phyloP scores from a whole-genome alignment of 2,113 vertebrate genomes.

The Romanogobio albipinnatus region DNA sequence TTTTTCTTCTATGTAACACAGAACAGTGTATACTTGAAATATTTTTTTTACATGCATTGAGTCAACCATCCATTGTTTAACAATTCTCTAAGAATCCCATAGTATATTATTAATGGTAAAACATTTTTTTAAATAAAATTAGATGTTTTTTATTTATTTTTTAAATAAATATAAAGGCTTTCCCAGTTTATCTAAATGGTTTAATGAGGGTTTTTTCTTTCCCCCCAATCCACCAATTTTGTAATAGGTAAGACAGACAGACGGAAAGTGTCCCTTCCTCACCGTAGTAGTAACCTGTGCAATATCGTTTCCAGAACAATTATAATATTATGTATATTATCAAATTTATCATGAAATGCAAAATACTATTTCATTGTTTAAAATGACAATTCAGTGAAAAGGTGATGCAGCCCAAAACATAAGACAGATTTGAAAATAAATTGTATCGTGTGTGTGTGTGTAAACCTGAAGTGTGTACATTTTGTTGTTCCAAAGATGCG shows the following conservation, averaged over 20 bases:
- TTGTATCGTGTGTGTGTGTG: not conserved
- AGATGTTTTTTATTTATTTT: not conserved
- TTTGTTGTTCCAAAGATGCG: slow-evolving; percentile 51
- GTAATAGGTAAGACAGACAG: slow-evolving; percentile 10
- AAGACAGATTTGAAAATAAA: not conserved
- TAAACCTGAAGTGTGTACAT: slow-evolving; percentile 32
- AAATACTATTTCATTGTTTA: not conserved
- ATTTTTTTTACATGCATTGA: not conserved
- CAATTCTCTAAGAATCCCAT: not conserved
- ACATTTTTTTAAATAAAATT: not conserved
- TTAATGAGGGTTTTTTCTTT: not conserved
- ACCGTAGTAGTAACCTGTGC: not conserved
- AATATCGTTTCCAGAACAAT: slow-evolving; percentile 15
- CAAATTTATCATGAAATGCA: no score
- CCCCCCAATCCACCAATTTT: not conserved
- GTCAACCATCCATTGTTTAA: not conserved
- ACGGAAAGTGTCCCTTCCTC: not conserved
- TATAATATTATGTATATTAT: not conserved
- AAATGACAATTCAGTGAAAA: not conserved
- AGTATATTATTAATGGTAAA: slow-evolving; percentile 21
- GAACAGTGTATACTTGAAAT: slow-evolving; percentile 14
- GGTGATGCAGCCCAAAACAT: not conserved
- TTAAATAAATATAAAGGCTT: not conserved
- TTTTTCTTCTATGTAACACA: slow-evolving; percentile 28
- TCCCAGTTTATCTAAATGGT: not conserved